Conservation (phyloP, 1,140 invertebrate genomes). For the Aleiodes sp. region DNA sequence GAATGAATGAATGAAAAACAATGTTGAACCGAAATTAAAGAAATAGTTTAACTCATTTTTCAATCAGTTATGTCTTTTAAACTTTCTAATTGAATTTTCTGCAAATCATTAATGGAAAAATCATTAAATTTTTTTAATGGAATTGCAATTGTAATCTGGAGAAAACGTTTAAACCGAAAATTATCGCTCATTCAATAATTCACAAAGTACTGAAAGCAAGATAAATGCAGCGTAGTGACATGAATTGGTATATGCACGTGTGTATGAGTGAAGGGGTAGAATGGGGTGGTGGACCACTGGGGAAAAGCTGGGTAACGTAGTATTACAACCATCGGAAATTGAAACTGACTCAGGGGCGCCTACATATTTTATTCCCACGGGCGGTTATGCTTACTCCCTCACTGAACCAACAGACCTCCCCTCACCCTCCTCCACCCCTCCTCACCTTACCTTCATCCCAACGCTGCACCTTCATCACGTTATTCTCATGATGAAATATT, state of each 20-base stretch:
- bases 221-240: constrained; percentile 35
- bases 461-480: background rate
- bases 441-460: background rate
- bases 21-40: no score
- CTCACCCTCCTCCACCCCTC: no score
- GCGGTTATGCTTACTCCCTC: no score
- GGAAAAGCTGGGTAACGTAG: constrained; percentile 18
- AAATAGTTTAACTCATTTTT: no score
- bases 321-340: constrained; percentile 44
- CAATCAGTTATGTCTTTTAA: no score
- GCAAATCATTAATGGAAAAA: background rate
- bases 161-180: background rate
- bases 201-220: constrained; percentile 44
- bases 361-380: constrained; percentile 31
- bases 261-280: constrained; percentile 5
- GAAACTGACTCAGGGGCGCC: constrained; percentile 38
- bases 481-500: constrained; percentile 16
- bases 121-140: constrained; percentile 37
- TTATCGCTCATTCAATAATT: constrained; percentile 43
- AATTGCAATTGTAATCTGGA: constrained; percentile 31
- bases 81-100: background rate
- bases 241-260: constrained; percentile 15
- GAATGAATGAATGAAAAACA: no score
- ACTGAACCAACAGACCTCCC: no score
- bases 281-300: background rate